phyloP scores from a whole-genome alignment of 2,888 invertebrate species.

The Eupeodes latifasciatus region DNA sequence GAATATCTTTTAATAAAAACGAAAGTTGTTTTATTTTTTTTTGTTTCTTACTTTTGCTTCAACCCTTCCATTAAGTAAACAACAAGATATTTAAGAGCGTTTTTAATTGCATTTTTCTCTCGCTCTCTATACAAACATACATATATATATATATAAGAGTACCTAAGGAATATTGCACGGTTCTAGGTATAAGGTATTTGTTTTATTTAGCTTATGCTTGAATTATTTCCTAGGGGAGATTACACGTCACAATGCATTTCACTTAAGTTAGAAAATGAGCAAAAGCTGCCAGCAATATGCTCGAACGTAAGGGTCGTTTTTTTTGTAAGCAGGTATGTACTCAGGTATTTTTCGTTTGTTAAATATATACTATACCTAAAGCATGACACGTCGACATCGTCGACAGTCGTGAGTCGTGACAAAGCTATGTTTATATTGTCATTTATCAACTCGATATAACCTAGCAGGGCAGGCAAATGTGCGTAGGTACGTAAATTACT shows the following conservation, averaged over 20 bases:
- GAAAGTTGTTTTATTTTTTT: conserved; percentile 2
- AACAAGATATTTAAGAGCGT: not conserved
- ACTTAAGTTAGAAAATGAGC: conserved; percentile 21
- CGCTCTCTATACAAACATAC: too few species aligned
- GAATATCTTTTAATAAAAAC: conserved; percentile 18
- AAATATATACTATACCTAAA: not conserved
- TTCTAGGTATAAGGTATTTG: not conserved
- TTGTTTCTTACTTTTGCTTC: not conserved
- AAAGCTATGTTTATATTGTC: conserved; percentile 11
- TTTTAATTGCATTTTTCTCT: not conserved
- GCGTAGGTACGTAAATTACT: conserved; percentile 64
- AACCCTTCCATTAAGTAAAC: not conserved
- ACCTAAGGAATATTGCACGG: not conserved
- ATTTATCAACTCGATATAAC: conserved; percentile 43
- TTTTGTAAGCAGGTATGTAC: not conserved
- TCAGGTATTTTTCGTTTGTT: not conserved
- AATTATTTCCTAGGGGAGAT: not conserved
- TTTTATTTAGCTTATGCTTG: not conserved
- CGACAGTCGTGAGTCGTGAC: not conserved
- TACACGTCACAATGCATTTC: conserved; percentile 9
- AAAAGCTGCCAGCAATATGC: not conserved
- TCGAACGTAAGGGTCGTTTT: not conserved
- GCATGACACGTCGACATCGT: not conserved
- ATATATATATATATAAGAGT: not conserved
- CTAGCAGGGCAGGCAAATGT: conserved; percentile 4